These are phyloP conservation scores for Prosapia bicincta DNA, from an alignment of 2,888 invertebrate species.

Conservation along the genomic window DNA sequence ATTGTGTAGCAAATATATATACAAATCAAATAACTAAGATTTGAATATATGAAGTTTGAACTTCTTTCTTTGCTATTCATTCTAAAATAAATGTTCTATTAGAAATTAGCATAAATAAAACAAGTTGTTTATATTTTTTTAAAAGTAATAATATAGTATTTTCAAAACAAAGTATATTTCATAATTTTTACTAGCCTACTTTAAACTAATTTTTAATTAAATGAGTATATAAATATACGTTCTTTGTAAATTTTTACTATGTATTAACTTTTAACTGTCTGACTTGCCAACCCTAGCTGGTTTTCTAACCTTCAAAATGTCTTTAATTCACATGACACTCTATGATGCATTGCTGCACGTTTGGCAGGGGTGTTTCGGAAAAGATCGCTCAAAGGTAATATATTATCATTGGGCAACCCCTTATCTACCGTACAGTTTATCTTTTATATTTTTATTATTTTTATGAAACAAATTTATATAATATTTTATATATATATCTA, in stretches of 20 bases:
- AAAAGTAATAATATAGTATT: no score
- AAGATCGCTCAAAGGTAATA: slow-evolving; percentile 94
- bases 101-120: no score
- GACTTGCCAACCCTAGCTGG: slow-evolving; percentile 25
- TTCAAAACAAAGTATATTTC: no score
- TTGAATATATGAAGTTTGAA: no score
- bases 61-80: no score
- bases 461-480: slow-evolving; percentile 46
- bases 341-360: slow-evolving; percentile 43
- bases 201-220: no score
- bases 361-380: slow-evolving; percentile 87
- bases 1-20: no score
- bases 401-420: slow-evolving; percentile 37
- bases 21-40: no score
- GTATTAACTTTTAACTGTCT: not conserved
- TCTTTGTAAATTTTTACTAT: not conserved
- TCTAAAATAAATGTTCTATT: no score
- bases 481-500: slow-evolving; percentile 45
- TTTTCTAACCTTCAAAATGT: slow-evolving; percentile 16
- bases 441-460: slow-evolving; percentile 33
- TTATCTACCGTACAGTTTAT: slow-evolving; percentile 34
- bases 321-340: slow-evolving; percentile 36
- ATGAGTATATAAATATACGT: not conserved
- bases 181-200: no score
- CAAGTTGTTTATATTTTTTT: no score